Conservation (phyloP, 1,140 invertebrate species). For the Drosophila yakuba region DNA sequence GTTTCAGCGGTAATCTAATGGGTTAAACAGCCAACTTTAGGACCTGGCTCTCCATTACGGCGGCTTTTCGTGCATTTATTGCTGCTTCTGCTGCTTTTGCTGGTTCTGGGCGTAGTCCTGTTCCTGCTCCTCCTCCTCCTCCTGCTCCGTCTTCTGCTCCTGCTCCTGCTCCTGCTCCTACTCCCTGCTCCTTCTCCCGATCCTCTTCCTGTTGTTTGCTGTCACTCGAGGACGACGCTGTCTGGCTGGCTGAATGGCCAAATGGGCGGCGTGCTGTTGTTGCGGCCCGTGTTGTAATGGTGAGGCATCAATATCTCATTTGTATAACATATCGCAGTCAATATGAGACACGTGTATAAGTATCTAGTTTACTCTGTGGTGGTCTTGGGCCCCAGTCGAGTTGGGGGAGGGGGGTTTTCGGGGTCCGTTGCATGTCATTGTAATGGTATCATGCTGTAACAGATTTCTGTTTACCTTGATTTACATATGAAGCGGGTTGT, state of each 20-base stretch:
- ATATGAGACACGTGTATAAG: conserved; percentile 77
- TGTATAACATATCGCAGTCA: conserved; percentile 79
- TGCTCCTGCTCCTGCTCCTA: neutral
- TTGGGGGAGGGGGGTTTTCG: neutral
- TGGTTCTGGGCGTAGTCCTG: conserved; percentile 4
- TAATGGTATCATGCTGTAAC: conserved; percentile 78
- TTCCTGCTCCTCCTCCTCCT: too few species aligned
- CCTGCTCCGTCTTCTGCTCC: neutral
- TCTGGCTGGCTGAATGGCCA: conserved; percentile 20
- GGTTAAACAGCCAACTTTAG: conserved; percentile 39
- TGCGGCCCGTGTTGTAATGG: conserved; percentile 36
- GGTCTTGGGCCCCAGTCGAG: conserved; percentile 1
- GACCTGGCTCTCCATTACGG: conserved; percentile 11
- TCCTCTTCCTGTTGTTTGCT: conserved; percentile 39
- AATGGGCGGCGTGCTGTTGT: conserved; percentile 12
- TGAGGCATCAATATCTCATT: conserved; percentile 79
- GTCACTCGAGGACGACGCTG: conserved; percentile 28
- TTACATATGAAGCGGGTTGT: conserved; percentile 59
- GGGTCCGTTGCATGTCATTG: conserved; percentile 69
- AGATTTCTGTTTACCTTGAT: conserved; percentile 82
- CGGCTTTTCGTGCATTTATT: conserved; percentile 11
- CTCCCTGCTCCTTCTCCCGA: neutral
- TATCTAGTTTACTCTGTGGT: conserved; percentile 58
- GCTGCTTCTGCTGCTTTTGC: conserved; percentile 9
- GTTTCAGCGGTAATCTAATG: neutral